These are phyloP conservation scores for Nomada fabriciana DNA, from an alignment of 2,888 invertebrate species.

Conservation along the genomic window DNA sequence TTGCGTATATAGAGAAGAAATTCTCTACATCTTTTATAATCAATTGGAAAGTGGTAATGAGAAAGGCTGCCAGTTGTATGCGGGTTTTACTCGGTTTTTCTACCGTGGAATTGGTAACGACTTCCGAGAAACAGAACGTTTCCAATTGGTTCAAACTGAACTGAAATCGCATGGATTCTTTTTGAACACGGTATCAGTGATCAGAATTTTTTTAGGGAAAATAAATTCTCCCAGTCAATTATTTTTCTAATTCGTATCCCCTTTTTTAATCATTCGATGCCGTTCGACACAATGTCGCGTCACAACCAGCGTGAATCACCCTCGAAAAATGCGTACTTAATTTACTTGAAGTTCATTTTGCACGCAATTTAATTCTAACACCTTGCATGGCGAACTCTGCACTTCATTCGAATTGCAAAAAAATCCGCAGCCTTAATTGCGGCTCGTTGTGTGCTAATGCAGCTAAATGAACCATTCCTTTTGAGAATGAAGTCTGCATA, in stretches of 20 bases:
- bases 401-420: constrained; percentile 53
- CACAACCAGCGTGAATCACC: constrained; percentile 25
- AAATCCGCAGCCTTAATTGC: constrained; percentile 37
- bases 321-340: constrained; percentile 18
- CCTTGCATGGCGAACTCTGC: constrained; percentile 21
- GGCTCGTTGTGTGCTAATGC: constrained; percentile 55
- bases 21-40: constrained; percentile 28
- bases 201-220: too few relatives aligned
- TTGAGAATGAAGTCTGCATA: constrained; percentile 14
- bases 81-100: constrained; percentile 8
- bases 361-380: constrained; percentile 32
- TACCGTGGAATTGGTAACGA: constrained; percentile 12
- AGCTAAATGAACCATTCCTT: constrained; percentile 36
- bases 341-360: constrained; percentile 28
- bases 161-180: too few relatives aligned
- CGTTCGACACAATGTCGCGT: constrained; percentile 1
- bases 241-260: background rate
- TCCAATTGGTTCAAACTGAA: background rate
- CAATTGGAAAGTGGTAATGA: constrained; percentile 43
- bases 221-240: background rate
- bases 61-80: constrained; percentile 25
- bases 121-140: background rate
- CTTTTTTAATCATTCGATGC: background rate
- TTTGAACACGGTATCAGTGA: too few relatives aligned
- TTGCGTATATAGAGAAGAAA: constrained; percentile 32